Percentiles rank a stretch among this genome's conserved stretches.
These are phyloP conservation scores for Plusia festucae DNA, from an alignment of 2,888 invertebrate genomes.

Conservation along the genomic window DNA sequence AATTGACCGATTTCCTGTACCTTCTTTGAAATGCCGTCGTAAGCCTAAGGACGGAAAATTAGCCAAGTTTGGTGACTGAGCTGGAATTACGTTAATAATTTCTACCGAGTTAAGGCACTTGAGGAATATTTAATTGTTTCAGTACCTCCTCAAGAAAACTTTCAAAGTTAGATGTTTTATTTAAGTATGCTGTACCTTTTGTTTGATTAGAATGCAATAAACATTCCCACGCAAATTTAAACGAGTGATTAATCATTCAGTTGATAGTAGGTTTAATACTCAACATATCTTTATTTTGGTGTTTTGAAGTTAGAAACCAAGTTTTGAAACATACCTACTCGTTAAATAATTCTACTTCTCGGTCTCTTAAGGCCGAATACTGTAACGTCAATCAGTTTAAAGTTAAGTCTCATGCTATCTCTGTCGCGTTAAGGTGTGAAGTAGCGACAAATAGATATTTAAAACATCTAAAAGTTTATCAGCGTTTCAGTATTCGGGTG, in stretches of 20 bases:
- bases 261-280: not conserved
- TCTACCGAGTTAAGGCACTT: conserved; percentile 53
- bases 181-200: conserved; percentile 36
- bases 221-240: conserved; percentile 25
- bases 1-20: conserved; percentile 40
- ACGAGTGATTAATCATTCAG: conserved; percentile 20
- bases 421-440: too few relatives aligned
- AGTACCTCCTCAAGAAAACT: conserved; percentile 55
- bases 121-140: conserved; percentile 59
- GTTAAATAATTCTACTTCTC: too few relatives aligned
- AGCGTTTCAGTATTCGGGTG: too few relatives aligned
- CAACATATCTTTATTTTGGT: not conserved
- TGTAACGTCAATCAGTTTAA: too few relatives aligned
- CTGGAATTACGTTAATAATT: conserved; percentile 59
- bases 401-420: too few relatives aligned
- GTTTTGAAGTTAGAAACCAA: too few relatives aligned
- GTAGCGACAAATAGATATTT: too few relatives aligned
- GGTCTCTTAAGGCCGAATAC: too few relatives aligned
- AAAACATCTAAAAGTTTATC: too few relatives aligned
- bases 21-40: conserved; percentile 36
- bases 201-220: conserved; percentile 33
- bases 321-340: too few relatives aligned
- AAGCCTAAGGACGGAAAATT: conserved; percentile 41
- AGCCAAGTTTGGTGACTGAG: conserved; percentile 50
- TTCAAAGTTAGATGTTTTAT: conserved; percentile 43